Base-by-base conservation (phyloP, 2,888 invertebrate genomes). In the Tyria jacobaeae region DNA sequence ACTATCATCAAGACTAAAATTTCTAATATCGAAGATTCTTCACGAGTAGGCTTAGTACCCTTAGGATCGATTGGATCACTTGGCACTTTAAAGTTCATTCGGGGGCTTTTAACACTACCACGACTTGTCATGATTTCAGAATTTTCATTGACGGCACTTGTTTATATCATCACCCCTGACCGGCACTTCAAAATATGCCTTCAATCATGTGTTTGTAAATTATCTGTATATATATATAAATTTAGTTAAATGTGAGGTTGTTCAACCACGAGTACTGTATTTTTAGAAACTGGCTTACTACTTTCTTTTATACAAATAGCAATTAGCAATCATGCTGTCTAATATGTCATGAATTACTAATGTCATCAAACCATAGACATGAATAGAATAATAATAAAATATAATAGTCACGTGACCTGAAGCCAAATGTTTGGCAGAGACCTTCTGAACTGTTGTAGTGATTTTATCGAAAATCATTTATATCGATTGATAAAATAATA, bases 21-120 rank as follows among this genome's bases (percentile, higher is more conserved):
- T 90, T 98, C 97, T 73, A 96, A 95, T 49, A 99, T 94, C 34
- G 98, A 96, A 12, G 97, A 96, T 21, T 98, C 98, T 68, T 97
- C 96, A 35, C 97, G 96, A 4, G 98, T 96, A 3, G 98, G 98
- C 88, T 96, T 96, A 25, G 96, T 97, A 63, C 97, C 98, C 87
- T 95, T 95, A 51, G 83, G 78, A 76, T 92, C 93, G 14, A 82
- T 70, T 4, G 82, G 78, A 73, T 93, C 94, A 91, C 91, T 90
- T 88, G 89, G 89, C 67, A 81, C 82, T 82, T 90, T 92, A 76
- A 72, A 91, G 87, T 92, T 92, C 90, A 92, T 93, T 83, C 92
- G 92, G 77, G 85, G 75, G 78, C 83, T 87, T 84, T 91, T 90
- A 73, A 87, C 85, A 79, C 68, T 87, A 64, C 80, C 77, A 86